Conservation (phyloP, 1,140 invertebrate species). For the Zaprionus vittiger region DNA sequence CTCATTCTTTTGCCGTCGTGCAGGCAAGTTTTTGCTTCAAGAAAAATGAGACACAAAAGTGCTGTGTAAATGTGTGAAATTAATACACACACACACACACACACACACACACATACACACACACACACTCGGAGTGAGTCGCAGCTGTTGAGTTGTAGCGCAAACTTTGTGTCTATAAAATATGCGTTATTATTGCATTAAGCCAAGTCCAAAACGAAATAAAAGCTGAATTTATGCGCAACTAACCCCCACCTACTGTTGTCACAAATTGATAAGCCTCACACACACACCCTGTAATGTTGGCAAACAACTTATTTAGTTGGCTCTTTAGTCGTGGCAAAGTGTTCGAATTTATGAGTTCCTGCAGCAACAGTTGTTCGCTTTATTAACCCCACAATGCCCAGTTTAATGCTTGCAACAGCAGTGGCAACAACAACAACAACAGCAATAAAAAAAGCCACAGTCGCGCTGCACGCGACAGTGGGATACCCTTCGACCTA, state of each 20-base stretch:
- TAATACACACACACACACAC: slow-evolving; percentile 48
- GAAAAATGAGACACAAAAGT: slow-evolving; percentile 68
- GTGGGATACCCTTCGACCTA: too few species aligned
- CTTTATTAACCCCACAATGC: slow-evolving; percentile 42
- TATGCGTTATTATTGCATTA: slow-evolving; percentile 67
- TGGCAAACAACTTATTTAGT: slow-evolving; percentile 51
- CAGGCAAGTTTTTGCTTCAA: slow-evolving; percentile 49
- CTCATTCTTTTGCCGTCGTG: slow-evolving; percentile 17
- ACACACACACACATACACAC: slow-evolving; percentile 13
- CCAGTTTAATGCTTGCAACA: slow-evolving; percentile 28
- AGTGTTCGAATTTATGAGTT: slow-evolving; percentile 64
- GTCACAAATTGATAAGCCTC: slow-evolving; percentile 44
- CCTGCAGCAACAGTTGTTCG: slow-evolving; percentile 55
- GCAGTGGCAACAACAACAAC: not conserved
- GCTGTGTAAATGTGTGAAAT: slow-evolving; percentile 70
- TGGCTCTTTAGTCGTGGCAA: slow-evolving; percentile 21
- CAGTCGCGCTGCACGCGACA: too few species aligned
- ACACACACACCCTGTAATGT: slow-evolving; percentile 1
- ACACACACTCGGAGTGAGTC: slow-evolving; percentile 12
- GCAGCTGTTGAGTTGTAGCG: slow-evolving; percentile 26
- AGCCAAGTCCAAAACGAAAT: slow-evolving; percentile 42
- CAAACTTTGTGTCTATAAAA: slow-evolving; percentile 57
- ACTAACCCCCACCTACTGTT: not conserved
- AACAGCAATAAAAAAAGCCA: slow-evolving; percentile 8
- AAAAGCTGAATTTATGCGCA: slow-evolving; percentile 59